Base-by-base conservation (phyloP, 2,888 invertebrate species). In the Ptilodon capucinus region DNA sequence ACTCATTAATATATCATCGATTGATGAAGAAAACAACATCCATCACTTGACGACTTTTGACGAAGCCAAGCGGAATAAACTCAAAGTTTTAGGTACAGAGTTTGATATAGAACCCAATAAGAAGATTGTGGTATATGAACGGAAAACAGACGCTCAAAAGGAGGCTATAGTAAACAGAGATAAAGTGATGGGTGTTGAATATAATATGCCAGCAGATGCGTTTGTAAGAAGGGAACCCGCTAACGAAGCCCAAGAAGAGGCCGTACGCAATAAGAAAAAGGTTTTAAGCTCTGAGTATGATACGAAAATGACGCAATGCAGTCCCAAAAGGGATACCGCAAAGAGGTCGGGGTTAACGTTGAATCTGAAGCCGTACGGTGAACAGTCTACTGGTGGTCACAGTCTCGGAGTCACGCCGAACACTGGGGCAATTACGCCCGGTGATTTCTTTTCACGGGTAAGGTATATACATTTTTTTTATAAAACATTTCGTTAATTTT, bases 171-270 rank as follows among this genome's bases (percentile, higher is more conserved):
- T 85, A 42, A 95, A 94, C 64, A 93, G 92, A 73, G 68, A 92
- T 16, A 93, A 91, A 75, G 88, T 94, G 1, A 72, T 94, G 46
- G 90, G 92, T 3, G 91, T 93, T 0, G 94, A 94, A 71, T 94
- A 92, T 56, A 92, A 92, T 44, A 74, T 92, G 2, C 86, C 89
- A 4, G 34, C 68, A 0, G 74, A 75, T 54, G 48, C 50, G 11
- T 8, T 55, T 11, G 39, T 48, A 17, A 73, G 66, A 44, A 81
- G 73, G 16, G 81, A 81, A 40, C 81, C 82, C 1, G 72, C 73
- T 0, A 91, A 86, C 57, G 54, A 76, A 1, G 87, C 88, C 1
- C 86, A 86, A 45, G 85, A 84, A 57, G 84, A 89, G 57, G 92
- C 90, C 2, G 40, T 81, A 18, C 72, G 74, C 1, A 88, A 87